Evolutionary conservation across 2,797 vertebrate species (phyloP), one percentile per base, ranked within the genome.

Genomic region (Crocodylus rhombifer): DNA sequence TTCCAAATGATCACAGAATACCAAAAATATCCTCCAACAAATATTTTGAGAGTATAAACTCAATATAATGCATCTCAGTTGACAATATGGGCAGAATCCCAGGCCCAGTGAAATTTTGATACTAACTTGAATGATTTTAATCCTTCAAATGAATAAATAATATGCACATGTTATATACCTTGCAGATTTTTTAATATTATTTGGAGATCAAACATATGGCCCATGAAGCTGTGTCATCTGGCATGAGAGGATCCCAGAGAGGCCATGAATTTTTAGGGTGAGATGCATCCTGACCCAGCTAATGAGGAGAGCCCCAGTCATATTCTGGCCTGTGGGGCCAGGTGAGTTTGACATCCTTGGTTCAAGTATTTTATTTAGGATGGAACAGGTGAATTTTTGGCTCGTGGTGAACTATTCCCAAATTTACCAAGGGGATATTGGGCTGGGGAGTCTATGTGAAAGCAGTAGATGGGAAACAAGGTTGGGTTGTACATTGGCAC

Each of bases 321-420:
- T 51, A 51, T 51, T 51, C 42, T 51, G 42, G 42, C 42, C 42
- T 51, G 42, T 51, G 42, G 42, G 9, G 42, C 42, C 42, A 51
- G 42, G 91, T 5, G 73, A 77, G 57, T 87, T 88, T 87, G 33
- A 28, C 86, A 90, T 6, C 71, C 42, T 51, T 51, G 9, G 20
- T 71, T 93, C 82, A 67, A 89, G 75, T 91, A 63, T 83, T 56
- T 56, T 86, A 69, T n/a, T 82, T 90, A 95, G 78, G 80, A 62
- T 33, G 28, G 33, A 18, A 26, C 25, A 71, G 3, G 18, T 4
- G 7, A 80, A 87, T 80, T 30, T 75, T 62, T 86, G 71, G 28
- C 71, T 91, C 74, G 79, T 6, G 62, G 14, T 6, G 82, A 93
- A 8, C 28, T 82, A 55, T 56, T 57, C 67, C 93, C 86, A 21